phyloP scores from a whole-genome alignment of 2,797 vertebrate species.

The Brachyrhaphis roseni region DNA sequence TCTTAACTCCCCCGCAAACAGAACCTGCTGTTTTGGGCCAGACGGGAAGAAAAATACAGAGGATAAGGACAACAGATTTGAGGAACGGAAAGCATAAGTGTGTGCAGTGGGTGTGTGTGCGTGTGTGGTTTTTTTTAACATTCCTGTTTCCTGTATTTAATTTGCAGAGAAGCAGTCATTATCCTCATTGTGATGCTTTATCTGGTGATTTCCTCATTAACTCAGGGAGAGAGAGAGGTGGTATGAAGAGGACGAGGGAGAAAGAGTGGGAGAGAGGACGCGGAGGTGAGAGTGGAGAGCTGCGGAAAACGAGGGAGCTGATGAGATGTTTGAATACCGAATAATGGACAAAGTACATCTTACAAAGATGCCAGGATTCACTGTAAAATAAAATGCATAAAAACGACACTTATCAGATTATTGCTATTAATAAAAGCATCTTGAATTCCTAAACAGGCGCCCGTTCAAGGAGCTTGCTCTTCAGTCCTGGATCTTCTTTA shows the following conservation, averaged over 20 bases:
- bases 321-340: constrained; percentile 42
- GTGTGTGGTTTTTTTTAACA: not conserved
- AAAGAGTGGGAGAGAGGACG: constrained; percentile 55
- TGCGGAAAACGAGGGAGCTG: constrained; percentile 40
- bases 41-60: constrained; percentile 50
- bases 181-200: constrained; percentile 36
- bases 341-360: constrained; percentile 40
- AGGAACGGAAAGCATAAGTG: constrained; percentile 26
- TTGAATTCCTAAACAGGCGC: not conserved
- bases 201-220: constrained; percentile 55
- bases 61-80: constrained; percentile 27
- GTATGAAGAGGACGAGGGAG: constrained; percentile 47
- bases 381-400: constrained; percentile 4
- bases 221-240: constrained; percentile 38
- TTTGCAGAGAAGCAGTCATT: constrained; percentile 42
- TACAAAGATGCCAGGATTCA: not conserved
- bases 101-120: constrained; percentile 13
- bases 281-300: constrained; percentile 58
- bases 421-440: not conserved
- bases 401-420: constrained; percentile 8
- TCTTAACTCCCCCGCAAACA: constrained; percentile 63
- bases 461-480: not conserved
- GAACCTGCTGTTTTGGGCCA: constrained; percentile 60
- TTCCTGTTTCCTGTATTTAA: constrained; percentile 28
- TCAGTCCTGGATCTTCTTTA: not conserved